Conservation (phyloP, 2,888 invertebrate species). For the Yponomeuta sedellus region DNA sequence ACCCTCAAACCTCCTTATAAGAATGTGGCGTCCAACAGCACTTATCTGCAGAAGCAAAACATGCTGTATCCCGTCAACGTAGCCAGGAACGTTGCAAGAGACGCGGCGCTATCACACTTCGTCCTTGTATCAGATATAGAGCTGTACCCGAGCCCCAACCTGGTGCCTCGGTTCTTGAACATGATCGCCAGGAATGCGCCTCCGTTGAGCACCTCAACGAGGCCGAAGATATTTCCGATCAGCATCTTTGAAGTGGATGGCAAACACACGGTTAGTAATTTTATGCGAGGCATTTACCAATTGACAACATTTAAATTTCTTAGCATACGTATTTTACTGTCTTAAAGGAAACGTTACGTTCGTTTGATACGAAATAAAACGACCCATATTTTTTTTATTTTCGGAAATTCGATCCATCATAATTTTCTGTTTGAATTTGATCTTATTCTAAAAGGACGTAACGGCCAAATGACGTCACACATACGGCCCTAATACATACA, state of each 20-base stretch:
- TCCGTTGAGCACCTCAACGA: constrained; percentile 74
- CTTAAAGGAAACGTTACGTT: too few relatives aligned
- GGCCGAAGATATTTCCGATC: constrained; percentile 87
- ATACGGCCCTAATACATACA: too few relatives aligned
- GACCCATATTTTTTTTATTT: too few relatives aligned
- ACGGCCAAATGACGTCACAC: too few relatives aligned
- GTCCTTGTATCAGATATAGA: constrained; percentile 93
- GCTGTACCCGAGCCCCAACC: constrained; percentile 89
- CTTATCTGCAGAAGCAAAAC: constrained; percentile 88
- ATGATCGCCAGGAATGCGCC: constrained; percentile 86
- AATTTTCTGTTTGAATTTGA: too few relatives aligned
- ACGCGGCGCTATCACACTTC: constrained; percentile 87
- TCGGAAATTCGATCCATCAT: too few relatives aligned
- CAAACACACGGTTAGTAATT: constrained; percentile 51
- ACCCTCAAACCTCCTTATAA: constrained; percentile 81
- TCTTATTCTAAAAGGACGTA: too few relatives aligned
- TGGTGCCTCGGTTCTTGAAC: constrained; percentile 87
- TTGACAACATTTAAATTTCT: too few relatives aligned
- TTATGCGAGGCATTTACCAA: background rate
- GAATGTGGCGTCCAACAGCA: constrained; percentile 78
- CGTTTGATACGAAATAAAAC: too few relatives aligned
- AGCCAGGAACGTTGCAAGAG: constrained; percentile 91
- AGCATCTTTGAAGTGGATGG: constrained; percentile 91
- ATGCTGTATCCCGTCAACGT: constrained; percentile 93
- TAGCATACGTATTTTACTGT: too few relatives aligned